Percentiles rank a stretch among this genome's conserved stretches.
Evolutionary conservation across 2,797 vertebrate genomes (phyloP).

Genomic region (Perodicticus potto): DNA sequence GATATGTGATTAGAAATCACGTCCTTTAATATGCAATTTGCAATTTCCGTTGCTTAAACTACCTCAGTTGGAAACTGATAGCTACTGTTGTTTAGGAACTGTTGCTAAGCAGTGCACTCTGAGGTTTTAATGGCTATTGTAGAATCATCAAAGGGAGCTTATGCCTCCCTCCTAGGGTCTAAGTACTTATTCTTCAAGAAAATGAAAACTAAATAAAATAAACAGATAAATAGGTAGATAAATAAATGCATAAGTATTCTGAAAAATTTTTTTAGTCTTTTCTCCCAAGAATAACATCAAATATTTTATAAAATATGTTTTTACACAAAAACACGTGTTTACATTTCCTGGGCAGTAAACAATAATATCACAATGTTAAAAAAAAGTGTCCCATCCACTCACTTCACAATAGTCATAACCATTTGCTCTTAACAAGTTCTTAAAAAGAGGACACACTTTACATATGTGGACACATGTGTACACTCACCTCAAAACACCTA

Average conservation of each 20-base stretch:
- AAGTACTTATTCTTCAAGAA: neutral
- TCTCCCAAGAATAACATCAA: neutral
- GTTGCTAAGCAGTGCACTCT: neutral
- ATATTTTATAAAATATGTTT: neutral
- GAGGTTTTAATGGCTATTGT: neutral
- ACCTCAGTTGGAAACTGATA: neutral
- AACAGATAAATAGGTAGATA: neutral
- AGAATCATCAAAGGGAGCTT: neutral
- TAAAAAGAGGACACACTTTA: neutral
- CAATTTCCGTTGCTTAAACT: neutral
- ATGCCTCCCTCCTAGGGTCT: neutral
- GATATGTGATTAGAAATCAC: conserved; percentile 50
- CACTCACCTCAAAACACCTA: neutral
- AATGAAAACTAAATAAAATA: neutral
- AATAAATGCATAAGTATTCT: neutral
- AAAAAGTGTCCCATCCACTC: neutral
- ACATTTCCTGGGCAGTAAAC: neutral
- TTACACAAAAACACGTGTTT: neutral
- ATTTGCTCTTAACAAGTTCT: neutral
- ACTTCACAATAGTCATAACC: neutral
- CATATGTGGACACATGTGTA: accelerated
- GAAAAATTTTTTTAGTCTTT: neutral
- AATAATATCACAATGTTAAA: neutral
- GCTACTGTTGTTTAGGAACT: neutral
- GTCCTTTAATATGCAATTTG: conserved; percentile 35